Evolutionary conservation across 2,888 invertebrate species (phyloP).

Genomic region (Nomada flava): DNA sequence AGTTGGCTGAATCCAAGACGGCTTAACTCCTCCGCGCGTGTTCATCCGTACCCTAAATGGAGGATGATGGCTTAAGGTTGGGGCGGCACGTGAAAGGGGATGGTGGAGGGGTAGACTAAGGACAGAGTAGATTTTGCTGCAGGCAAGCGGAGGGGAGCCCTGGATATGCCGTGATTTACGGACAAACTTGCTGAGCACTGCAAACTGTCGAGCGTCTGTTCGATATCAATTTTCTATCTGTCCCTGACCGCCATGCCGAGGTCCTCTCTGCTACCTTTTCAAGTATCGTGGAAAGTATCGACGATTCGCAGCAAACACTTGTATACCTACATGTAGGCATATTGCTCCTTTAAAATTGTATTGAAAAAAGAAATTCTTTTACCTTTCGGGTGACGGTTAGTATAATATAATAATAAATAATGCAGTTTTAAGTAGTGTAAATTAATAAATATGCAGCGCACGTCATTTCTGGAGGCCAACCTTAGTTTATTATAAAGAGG

Average conservation of each 20-base stretch:
- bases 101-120: conserved; percentile 31
- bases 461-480: too few species aligned
- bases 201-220: conserved; percentile 63
- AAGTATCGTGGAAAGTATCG: conserved; percentile 22
- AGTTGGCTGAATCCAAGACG: conserved; percentile 63
- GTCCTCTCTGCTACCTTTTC: conserved; percentile 13
- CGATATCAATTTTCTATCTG: conserved; percentile 72
- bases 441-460: too few species aligned
- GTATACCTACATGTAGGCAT: neutral
- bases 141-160: conserved; percentile 40
- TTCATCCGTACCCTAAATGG: neutral
- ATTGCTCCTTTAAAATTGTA: neutral
- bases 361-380: neutral
- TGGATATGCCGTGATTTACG: conserved; percentile 76
- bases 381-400: neutral
- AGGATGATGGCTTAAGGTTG: conserved; percentile 32
- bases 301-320: too few species aligned
- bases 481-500: too few species aligned
- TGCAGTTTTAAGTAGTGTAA: too few species aligned
- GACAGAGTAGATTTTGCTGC: conserved; percentile 57
- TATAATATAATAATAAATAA: too few species aligned
- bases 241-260: conserved; percentile 19
- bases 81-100: conserved; percentile 49
- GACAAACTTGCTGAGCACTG: conserved; percentile 74
- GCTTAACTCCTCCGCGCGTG: conserved; percentile 53